Conservation (phyloP, 1,140 invertebrate genomes). For the Drosophila tristis region DNA sequence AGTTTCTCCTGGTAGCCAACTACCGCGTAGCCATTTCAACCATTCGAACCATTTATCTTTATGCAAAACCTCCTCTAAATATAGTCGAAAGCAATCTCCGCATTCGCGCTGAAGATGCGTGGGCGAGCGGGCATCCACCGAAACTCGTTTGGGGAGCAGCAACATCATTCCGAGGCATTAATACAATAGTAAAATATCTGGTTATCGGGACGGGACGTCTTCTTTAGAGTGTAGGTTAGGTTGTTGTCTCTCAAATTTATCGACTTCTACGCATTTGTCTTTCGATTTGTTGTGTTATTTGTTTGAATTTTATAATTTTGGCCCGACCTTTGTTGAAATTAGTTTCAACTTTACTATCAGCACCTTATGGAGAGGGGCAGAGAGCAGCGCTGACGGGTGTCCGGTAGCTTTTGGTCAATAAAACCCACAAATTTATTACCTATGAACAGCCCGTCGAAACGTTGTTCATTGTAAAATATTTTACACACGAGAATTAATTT, state of each 20-base stretch:
- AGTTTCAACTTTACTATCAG: conserved; percentile 71
- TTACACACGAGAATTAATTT: conserved; percentile 71
- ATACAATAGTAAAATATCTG: no score
- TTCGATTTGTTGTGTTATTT: conserved; percentile 22
- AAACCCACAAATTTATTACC: conserved; percentile 71
- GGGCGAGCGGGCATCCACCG: conserved; percentile 5
- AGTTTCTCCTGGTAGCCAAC: conserved; percentile 2
- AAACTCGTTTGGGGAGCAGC: conserved; percentile 35
- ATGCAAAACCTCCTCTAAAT: conserved; percentile 31
- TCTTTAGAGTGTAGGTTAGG: conserved; percentile 60
- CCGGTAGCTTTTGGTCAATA: conserved; percentile 70
- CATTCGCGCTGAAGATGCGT: conserved; percentile 31
- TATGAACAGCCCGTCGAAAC: conserved; percentile 43
- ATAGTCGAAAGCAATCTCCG: conserved; percentile 11
- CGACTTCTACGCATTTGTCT: conserved; percentile 66
- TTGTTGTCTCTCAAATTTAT: conserved; percentile 71
- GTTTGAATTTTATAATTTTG: conserved; percentile 31
- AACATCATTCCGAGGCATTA: conserved; percentile 6
- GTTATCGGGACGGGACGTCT: conserved; percentile 12
- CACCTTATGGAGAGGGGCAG: conserved; percentile 42
- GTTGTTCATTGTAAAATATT: conserved; percentile 59
- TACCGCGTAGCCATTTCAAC: conserved; percentile 6
- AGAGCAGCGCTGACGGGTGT: conserved; percentile 51
- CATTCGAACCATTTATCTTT: conserved; percentile 22
- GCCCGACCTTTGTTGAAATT: conserved; percentile 71